A percentile compares a stretch with the other conserved stretches of the same genome.
Evolutionary conservation across 2,797 vertebrate genomes (phyloP).

Genomic region (Acrossocheilus wenchowensis): DNA sequence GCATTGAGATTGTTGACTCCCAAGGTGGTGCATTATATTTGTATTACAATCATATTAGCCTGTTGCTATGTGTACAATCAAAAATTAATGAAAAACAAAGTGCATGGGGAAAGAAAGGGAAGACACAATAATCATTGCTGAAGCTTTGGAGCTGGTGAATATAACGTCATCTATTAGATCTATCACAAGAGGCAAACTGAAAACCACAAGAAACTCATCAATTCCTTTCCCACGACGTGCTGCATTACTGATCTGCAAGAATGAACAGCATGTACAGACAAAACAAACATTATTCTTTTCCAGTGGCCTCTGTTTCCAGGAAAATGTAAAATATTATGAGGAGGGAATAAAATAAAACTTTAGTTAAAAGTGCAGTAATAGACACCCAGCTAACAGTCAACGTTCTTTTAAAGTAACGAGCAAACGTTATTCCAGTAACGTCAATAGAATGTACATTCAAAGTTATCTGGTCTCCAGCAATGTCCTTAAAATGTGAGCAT

Average conservation of each 20-base stretch:
- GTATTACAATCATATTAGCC: conserved; percentile 21
- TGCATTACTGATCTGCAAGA: neutral
- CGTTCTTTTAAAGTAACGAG: neutral
- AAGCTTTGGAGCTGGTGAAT: conserved; percentile 16
- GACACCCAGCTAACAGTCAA: neutral
- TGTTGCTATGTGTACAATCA: conserved; percentile 37
- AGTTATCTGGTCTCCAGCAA: neutral
- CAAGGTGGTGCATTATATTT: conserved; percentile 23
- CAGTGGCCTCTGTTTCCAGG: neutral
- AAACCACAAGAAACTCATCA: conserved; percentile 11
- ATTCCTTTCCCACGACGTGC: neutral
- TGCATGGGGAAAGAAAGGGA: neutral
- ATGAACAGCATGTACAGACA: neutral
- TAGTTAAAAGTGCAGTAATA: neutral
- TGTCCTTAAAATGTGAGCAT: neutral
- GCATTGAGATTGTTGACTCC: conserved; percentile 18
- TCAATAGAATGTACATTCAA: neutral
- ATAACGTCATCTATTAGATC: conserved; percentile 25
- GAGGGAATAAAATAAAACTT: neutral
- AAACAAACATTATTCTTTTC: neutral
- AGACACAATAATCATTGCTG: conserved; percentile 4
- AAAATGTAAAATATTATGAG: neutral
- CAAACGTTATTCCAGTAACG: neutral
- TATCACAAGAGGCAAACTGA: conserved; percentile 1
- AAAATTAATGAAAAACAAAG: conserved; percentile 48